phyloP scores from a whole-genome alignment of 2,113 vertebrate species.

The Sylvietta virens region DNA sequence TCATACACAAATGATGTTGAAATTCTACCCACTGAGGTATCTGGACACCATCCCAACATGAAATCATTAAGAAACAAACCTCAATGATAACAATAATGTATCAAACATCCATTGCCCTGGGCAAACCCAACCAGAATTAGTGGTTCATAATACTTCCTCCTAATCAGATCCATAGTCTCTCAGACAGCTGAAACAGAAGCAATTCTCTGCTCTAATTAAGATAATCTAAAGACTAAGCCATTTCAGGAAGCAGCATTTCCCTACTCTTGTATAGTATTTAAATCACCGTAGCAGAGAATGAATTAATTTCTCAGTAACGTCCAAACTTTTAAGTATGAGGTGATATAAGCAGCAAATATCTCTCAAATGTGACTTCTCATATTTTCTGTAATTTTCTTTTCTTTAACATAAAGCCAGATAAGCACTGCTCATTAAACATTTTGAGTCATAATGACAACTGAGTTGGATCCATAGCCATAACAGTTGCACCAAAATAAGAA shows the following conservation, averaged over 20 bases:
- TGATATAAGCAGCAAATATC: not conserved
- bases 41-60: constrained; percentile 17
- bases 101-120: not conserved
- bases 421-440: not conserved
- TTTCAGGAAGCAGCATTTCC: not conserved
- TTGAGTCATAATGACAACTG: not conserved
- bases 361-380: not conserved
- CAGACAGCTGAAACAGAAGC: not conserved
- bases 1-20: not conserved
- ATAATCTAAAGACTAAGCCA: not conserved
- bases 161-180: not conserved
- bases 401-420: not conserved
- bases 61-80: constrained; percentile 36
- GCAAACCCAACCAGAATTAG: constrained; percentile 4
- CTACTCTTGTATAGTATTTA: not conserved
- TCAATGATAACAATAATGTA: not conserved
- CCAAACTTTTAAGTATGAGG: not conserved
- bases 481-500: not conserved
- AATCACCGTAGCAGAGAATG: not conserved
- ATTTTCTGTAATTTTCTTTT: not conserved
- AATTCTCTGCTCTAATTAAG: not conserved
- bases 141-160: not conserved
- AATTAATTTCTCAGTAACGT: not conserved
- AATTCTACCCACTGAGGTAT: not conserved
- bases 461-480: not conserved